Base-by-base conservation (phyloP, 2,797 vertebrate genomes). In the Arctocebus calabarensis region DNA sequence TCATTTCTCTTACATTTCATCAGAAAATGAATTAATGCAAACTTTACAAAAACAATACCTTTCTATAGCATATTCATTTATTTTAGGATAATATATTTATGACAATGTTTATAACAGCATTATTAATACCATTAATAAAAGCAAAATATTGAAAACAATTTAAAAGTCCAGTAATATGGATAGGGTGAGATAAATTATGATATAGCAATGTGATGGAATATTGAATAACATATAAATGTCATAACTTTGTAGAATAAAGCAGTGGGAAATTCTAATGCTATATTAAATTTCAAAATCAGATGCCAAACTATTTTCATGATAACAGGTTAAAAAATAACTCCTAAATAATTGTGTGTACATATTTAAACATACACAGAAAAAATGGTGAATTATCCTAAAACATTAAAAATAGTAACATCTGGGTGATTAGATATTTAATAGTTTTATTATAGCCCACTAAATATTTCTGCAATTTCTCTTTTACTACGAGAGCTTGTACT, bases 171-270 rank as follows among this genome's bases (percentile, higher is more conserved):
- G 75, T 84, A 91, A 55, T 87, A 79, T 55, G 22, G 52, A 61
- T 22, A 90, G 10, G 52, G 73, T 55, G 73, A 92, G 94, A 95
- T 94, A 91, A 97, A 94, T 93, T 82, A 87, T 87, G 34, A 55
- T 62, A 70, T 2, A 77, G 81, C 27, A 27, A 90, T 78, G 11
- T 89, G 95, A 87, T 77, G 4, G 85, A 88, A 95, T 84, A 92
- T 96, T 84, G 88, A 95, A 92, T 90, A 97, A 84, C 68, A 84
- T 71, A 45, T 70, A 94, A 95, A 96, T 93, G 55, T 91, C 55
- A 81, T 89, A 66, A 87, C 73, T 91, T 77, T 88, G 34, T 57
- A 62, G 59, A 92, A 81, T 87, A 95, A 95, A 94, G 37, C 78
- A 94, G 79, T 37, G 40, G 57, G 23, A 96, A 96, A 94, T 62